Percentiles rank a stretch among this genome's conserved stretches.
Conservation (phyloP, 2,888 invertebrate species). For the Artemia sinica region DNA sequence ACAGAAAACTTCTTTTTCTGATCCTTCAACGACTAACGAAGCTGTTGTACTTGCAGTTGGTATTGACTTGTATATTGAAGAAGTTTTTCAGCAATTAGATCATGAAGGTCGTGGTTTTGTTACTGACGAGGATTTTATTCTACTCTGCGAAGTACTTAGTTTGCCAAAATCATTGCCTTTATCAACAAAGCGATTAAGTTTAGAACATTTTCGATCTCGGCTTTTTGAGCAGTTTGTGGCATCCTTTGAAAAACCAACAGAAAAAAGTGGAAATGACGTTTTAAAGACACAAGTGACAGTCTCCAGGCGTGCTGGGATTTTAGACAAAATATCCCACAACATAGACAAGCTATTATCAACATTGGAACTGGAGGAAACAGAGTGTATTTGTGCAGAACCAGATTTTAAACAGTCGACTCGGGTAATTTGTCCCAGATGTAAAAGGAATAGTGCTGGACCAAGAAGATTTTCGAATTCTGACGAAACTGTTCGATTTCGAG, state of each 20-base stretch:
- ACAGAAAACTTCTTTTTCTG: neutral
- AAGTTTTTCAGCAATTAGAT: constrained; percentile 23
- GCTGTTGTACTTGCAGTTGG: constrained; percentile 23
- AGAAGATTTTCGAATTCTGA: neutral
- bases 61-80: constrained; percentile 23
- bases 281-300: constrained; percentile 22
- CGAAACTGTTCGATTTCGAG: neutral
- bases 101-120: constrained; percentile 20
- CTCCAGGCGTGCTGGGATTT: constrained; percentile 19
- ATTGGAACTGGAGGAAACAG: constrained; percentile 16
- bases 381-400: neutral
- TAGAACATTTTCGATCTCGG: constrained; percentile 20
- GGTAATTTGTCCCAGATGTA: neutral
- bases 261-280: constrained; percentile 18
- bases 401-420: neutral
- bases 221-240: constrained; percentile 19
- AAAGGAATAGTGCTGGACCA: neutral
- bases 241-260: constrained; percentile 17
- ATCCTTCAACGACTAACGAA: constrained; percentile 19
- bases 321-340: constrained; percentile 20
- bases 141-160: constrained; percentile 22
- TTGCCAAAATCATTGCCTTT: neutral
- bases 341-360: constrained; percentile 19
- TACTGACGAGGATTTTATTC: constrained; percentile 21
- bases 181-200: constrained; percentile 18